These are phyloP conservation scores for Peromyscus eremicus DNA, from an alignment of 2,797 vertebrate genomes.

Conservation along the genomic window DNA sequence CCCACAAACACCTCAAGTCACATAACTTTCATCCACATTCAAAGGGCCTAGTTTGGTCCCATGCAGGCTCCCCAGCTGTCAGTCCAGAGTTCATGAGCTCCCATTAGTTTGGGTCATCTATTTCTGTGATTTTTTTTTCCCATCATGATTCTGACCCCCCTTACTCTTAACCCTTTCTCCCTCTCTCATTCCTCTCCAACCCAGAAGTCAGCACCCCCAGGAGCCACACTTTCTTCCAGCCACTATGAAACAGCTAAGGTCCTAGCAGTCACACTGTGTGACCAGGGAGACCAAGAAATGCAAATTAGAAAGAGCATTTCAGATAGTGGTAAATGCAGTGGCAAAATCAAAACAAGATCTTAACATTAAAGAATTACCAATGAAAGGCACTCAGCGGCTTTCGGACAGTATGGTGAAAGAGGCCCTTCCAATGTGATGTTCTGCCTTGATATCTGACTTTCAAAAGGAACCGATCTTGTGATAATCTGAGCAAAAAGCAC, in stretches of 20 bases:
- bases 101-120: no score
- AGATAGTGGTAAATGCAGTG: not conserved
- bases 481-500: slow-evolving; percentile 39
- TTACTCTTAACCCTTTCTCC: no score
- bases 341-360: slow-evolving; percentile 3
- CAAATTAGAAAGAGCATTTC: slow-evolving; percentile 32
- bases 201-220: not conserved
- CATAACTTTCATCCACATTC: no score
- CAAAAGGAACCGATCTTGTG: not conserved
- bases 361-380: not conserved
- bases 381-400: not conserved
- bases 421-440: not conserved
- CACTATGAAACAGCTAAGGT: slow-evolving; percentile 16
- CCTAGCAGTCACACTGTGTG: not conserved
- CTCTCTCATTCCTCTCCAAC: not conserved
- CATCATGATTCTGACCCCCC: no score
- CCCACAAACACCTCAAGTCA: no score
- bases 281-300: not conserved
- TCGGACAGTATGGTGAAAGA: not conserved
- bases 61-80: no score
- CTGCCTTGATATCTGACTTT: slow-evolving; percentile 45
- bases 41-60: no score
- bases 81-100: no score
- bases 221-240: not conserved
- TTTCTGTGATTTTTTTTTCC: no score